A percentile compares a stretch with the other conserved stretches of the same genome.
Evolutionary conservation across 2,888 invertebrate species (phyloP).

Genomic region (Cyclophora punctaria): DNA sequence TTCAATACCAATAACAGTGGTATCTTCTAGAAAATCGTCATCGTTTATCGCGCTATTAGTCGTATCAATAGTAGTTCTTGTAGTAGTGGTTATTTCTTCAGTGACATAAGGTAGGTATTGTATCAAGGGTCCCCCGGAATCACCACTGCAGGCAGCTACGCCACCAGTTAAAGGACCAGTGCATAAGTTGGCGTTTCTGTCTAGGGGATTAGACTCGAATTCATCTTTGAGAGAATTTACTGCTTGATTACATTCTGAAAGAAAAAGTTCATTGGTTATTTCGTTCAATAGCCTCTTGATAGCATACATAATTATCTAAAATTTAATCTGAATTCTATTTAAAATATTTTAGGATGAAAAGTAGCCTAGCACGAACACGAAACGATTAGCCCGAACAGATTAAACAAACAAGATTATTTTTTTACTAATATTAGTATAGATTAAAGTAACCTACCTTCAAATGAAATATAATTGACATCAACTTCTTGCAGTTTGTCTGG

Average conservation of each 20-base stretch:
- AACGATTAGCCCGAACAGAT: too few relatives aligned
- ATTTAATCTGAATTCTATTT: too few relatives aligned
- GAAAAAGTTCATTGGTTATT: not conserved
- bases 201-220: conserved; percentile 53
- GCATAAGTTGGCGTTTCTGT: conserved; percentile 63
- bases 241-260: conserved; percentile 57
- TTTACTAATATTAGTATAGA: too few relatives aligned
- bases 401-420: too few relatives aligned
- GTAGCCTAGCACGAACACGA: too few relatives aligned
- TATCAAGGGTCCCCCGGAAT: conserved; percentile 73
- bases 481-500: conserved; percentile 64
- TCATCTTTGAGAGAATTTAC: conserved; percentile 43
- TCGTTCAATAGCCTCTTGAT: too few relatives aligned
- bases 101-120: conserved; percentile 26
- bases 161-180: conserved; percentile 69
- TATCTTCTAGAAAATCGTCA: not conserved
- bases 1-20: conserved; percentile 1
- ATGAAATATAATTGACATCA: conserved; percentile 48
- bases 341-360: too few relatives aligned
- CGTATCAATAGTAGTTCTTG: conserved; percentile 10
- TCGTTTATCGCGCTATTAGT: too few relatives aligned
- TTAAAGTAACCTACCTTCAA: conserved; percentile 33
- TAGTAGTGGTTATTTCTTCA: conserved; percentile 14
- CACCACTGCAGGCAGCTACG: conserved; percentile 71
- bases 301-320: too few relatives aligned